Conservation (phyloP, 1,140 invertebrate species). For the Potamilus streckersoni region DNA sequence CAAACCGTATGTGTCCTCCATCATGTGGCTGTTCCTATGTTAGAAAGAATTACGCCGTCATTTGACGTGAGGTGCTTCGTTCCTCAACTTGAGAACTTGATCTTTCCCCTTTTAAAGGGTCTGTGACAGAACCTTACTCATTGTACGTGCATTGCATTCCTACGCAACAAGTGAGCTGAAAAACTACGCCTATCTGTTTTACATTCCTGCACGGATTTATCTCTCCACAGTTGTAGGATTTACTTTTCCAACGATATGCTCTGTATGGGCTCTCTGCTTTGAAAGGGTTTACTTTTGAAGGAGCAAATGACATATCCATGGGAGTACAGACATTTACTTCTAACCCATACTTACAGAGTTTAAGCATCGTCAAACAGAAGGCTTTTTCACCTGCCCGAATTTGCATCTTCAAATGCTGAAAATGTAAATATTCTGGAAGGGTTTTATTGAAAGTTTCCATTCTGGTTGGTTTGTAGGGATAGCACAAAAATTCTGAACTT, state of each 20-base stretch:
- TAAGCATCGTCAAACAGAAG: slow-evolving; percentile 16
- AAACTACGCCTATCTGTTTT: slow-evolving; percentile 5
- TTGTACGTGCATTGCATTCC: slow-evolving; percentile 10
- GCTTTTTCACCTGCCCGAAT: slow-evolving; percentile 14
- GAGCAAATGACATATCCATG: slow-evolving; percentile 15
- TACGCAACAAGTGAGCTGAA: slow-evolving; percentile 6
- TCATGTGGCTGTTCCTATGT: slow-evolving; percentile 22
- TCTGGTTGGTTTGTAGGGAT: slow-evolving; percentile 8
- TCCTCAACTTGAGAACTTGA: slow-evolving; percentile 10
- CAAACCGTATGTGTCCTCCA: slow-evolving; percentile 6
- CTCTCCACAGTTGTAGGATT: slow-evolving; percentile 17
- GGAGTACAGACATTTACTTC: slow-evolving; percentile 11
- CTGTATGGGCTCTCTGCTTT: slow-evolving; percentile 2
- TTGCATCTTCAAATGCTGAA: slow-evolving; percentile 7
- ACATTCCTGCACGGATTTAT: slow-evolving; percentile 2
- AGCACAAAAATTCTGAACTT: background rate
- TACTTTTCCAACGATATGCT: slow-evolving; percentile 15
- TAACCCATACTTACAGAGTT: background rate
- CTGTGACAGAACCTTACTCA: slow-evolving; percentile 3
- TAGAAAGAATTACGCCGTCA: background rate
- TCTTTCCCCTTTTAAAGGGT: background rate
- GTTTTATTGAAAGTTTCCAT: slow-evolving; percentile 3
- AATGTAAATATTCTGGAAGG: slow-evolving; percentile 23
- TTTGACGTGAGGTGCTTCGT: slow-evolving; percentile 19
- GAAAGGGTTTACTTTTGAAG: background rate